phyloP scores from a whole-genome alignment of 2,113 vertebrate species.

The Microtus montanus region DNA sequence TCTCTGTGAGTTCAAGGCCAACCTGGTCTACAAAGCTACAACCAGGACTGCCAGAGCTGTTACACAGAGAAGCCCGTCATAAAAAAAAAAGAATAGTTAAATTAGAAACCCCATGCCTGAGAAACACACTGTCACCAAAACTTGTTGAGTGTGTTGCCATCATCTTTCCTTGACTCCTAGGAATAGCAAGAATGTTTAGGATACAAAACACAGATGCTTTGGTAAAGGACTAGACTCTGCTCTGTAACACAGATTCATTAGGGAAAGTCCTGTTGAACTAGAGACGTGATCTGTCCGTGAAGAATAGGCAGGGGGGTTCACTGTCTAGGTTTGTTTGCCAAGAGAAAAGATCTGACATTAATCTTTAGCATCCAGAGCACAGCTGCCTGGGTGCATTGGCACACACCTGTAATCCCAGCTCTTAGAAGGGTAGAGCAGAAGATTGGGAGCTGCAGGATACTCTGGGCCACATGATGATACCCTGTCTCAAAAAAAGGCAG shows the following conservation, averaged over 20 bases:
- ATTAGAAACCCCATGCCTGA: conserved; percentile 14
- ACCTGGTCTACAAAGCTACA: neutral
- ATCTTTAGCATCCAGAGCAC: neutral
- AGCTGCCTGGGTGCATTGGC: neutral
- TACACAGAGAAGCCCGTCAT: neutral
- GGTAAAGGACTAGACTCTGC: neutral
- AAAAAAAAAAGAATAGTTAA: neutral
- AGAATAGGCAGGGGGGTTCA: neutral
- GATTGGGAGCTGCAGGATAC: neutral
- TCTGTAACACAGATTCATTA: neutral
- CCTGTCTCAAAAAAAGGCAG: neutral
- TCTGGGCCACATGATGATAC: neutral
- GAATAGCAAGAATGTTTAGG: neutral
- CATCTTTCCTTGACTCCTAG: neutral
- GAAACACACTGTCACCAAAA: conserved; percentile 4
- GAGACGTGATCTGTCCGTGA: neutral
- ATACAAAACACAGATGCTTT: neutral
- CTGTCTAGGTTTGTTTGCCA: neutral
- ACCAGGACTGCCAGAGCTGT: neutral
- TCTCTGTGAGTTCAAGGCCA: neutral
- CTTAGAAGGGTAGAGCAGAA: neutral
- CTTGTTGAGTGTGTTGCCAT: neutral
- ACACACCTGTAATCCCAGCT: neutral
- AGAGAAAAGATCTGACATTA: neutral
- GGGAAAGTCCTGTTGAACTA: neutral